Evolutionary conservation across 2,888 invertebrate genomes (phyloP).

Genomic region (Saturnia pavonia): DNA sequence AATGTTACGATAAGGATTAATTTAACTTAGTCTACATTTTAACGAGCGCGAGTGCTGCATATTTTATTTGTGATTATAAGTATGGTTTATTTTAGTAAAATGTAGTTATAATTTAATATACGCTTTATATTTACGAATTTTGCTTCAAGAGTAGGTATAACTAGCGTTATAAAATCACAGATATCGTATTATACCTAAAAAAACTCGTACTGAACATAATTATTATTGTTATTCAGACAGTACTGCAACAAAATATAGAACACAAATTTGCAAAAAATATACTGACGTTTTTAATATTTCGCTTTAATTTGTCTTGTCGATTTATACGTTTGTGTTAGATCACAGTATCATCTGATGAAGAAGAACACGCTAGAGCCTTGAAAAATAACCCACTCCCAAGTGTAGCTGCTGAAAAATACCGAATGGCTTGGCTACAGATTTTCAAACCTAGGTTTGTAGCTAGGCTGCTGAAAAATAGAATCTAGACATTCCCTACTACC

Average conservation of each 20-base stretch:
- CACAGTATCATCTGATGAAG: neutral
- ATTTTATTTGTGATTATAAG: neutral
- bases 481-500: neutral
- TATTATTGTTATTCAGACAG: neutral
- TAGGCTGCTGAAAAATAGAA: too few relatives aligned
- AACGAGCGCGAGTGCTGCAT: neutral
- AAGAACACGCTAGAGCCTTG: neutral
- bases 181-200: neutral
- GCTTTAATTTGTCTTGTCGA: neutral
- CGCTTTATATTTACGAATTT: neutral
- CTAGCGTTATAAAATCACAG: neutral
- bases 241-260: neutral
- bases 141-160: neutral
- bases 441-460: neutral
- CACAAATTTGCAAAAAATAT: neutral
- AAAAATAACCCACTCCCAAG: neutral
- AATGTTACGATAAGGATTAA: conserved; percentile 15
- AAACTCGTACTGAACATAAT: neutral
- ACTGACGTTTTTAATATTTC: neutral
- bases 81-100: neutral
- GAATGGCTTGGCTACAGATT: neutral
- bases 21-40: conserved; percentile 5
- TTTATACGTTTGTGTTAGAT: neutral
- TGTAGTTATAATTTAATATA: neutral
- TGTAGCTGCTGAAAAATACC: neutral